These are phyloP conservation scores for Phania funesta DNA, from an alignment of 2,888 invertebrate genomes.

Conservation along the genomic window DNA sequence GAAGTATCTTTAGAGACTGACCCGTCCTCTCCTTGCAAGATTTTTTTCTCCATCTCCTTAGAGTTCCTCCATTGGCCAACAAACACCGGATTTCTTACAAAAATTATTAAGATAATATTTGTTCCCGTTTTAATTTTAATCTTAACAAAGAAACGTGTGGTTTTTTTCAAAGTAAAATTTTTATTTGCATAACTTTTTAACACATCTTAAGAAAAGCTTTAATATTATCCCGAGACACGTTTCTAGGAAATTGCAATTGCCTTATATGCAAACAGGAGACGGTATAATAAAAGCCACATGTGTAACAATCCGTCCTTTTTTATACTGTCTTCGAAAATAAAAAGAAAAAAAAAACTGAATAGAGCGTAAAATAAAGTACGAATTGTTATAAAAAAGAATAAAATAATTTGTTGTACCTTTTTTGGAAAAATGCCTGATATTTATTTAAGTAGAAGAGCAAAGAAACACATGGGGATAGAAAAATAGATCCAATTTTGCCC, in stretches of 20 bases:
- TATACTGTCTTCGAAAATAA: not conserved
- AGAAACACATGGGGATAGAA: too few species aligned
- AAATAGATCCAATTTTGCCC: too few species aligned
- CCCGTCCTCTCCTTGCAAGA: too few species aligned
- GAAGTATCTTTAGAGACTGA: too few species aligned
- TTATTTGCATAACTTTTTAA: constrained; percentile 39
- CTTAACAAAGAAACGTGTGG: not conserved
- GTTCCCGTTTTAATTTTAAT: not conserved
- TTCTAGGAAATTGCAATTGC: constrained; percentile 64
- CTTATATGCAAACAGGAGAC: constrained; percentile 56
- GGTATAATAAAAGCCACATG: constrained; percentile 63
- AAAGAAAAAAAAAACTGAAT: not conserved
- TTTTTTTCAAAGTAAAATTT: not conserved
- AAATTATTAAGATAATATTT: not conserved
- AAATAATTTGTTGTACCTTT: constrained; percentile 63
- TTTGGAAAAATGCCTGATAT: constrained; percentile 58
- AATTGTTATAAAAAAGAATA: not conserved
- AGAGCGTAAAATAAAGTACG: constrained; percentile 8
- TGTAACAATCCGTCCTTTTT: constrained; percentile 35
- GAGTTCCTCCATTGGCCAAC: too few species aligned
- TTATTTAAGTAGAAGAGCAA: too few species aligned
- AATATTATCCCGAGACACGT: constrained; percentile 57
- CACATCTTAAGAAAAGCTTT: constrained; percentile 30
- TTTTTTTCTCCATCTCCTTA: too few species aligned
- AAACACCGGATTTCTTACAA: too few species aligned